Conservation (phyloP, 2,113 vertebrate species). For the Otocyon megalotis region DNA sequence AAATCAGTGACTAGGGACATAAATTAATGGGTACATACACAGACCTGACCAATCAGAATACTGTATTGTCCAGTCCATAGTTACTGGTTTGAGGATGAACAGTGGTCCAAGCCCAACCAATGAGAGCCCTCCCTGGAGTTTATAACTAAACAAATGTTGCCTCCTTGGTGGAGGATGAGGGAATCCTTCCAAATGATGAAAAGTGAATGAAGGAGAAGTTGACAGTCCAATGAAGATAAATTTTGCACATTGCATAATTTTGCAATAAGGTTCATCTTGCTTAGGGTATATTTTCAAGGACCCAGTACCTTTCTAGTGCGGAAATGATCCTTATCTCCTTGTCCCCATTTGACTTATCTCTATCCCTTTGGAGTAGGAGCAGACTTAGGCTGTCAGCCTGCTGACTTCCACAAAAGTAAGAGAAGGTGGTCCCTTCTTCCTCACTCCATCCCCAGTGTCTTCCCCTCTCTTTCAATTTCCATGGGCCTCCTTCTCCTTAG, state of each 20-base stretch:
- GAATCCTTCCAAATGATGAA: neutral
- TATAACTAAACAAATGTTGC: neutral
- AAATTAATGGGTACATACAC: neutral
- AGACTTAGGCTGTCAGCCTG: neutral
- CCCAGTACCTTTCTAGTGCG: neutral
- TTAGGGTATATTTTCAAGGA: neutral
- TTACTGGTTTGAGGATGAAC: neutral
- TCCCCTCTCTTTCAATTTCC: neutral
- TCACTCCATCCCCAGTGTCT: fast-evolving
- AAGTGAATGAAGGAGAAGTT: neutral
- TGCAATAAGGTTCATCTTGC: neutral
- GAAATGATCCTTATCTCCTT: neutral
- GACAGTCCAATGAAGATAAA: neutral
- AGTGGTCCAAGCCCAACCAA: neutral
- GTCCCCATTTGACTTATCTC: neutral
- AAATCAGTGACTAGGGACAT: neutral
- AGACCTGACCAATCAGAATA: neutral
- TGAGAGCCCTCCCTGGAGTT: neutral
- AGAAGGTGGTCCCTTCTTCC: neutral
- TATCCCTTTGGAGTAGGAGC: neutral
- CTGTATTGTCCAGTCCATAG: neutral
- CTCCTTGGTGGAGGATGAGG: neutral
- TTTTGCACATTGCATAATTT: neutral
- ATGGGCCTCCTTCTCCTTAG: neutral
- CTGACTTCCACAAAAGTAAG: neutral